Conservation (phyloP, 2,113 vertebrate genomes). For the Pelecanoides urinatrix region DNA sequence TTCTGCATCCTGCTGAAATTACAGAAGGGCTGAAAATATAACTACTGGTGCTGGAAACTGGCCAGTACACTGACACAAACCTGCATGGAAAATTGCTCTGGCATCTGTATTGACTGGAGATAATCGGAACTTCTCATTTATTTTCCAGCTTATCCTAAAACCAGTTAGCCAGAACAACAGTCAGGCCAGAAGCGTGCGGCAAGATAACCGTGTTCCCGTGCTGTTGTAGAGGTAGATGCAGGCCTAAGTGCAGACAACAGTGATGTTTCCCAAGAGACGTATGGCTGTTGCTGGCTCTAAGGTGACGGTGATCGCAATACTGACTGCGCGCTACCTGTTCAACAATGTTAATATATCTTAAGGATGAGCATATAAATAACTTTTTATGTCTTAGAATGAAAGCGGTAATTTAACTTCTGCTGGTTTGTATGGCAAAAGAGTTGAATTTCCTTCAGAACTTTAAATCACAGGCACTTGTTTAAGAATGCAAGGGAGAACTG, state of each 20-base stretch:
- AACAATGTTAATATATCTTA: background rate
- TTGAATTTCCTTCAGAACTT: background rate
- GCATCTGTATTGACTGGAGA: background rate
- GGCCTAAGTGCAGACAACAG: background rate
- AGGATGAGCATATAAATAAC: background rate
- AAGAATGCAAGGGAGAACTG: background rate
- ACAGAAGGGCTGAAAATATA: slow-evolving; percentile 32
- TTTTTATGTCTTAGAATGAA: background rate
- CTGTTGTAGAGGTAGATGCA: background rate
- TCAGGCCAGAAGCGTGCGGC: background rate
- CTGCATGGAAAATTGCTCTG: background rate
- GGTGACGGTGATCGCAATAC: background rate
- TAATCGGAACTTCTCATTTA: background rate
- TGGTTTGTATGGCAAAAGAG: background rate
- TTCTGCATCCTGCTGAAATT: slow-evolving; percentile 36
- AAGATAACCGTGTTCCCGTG: background rate
- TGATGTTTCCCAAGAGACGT: background rate
- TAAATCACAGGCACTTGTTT: background rate
- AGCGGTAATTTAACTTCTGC: background rate
- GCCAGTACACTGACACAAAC: background rate
- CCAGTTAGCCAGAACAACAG: background rate
- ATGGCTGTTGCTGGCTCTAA: background rate
- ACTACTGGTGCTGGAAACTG: background rate
- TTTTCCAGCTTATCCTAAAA: background rate
- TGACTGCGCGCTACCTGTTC: background rate